Conservation (phyloP, 2,888 invertebrate species). For the Drosophila nr. fundita region DNA sequence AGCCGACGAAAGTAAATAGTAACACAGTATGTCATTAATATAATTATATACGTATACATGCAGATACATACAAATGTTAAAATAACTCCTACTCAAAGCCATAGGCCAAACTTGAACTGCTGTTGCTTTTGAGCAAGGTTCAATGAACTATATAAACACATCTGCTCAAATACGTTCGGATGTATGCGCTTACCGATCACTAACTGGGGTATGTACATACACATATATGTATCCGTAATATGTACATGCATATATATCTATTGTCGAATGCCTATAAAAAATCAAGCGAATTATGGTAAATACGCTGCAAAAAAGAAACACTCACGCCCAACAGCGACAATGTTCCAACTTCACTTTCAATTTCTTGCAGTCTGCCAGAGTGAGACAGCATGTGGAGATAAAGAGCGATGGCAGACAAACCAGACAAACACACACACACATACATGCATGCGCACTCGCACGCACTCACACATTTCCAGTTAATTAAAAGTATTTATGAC, state of each 20-base stretch:
- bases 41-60: neutral
- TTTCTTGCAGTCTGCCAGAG: conserved; percentile 42
- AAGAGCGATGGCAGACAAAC: conserved; percentile 20
- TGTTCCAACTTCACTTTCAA: conserved; percentile 52
- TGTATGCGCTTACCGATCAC: conserved; percentile 39
- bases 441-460: conserved; percentile 20
- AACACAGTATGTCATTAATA: neutral
- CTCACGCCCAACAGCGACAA: conserved; percentile 58
- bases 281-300: conserved; percentile 74
- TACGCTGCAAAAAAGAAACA: conserved; percentile 41
- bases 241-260: conserved; percentile 25
- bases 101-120: conserved; percentile 25
- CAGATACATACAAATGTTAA: conserved; percentile 1
- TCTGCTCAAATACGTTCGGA: conserved; percentile 61
- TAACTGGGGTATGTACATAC: conserved; percentile 47
- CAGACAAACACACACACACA: conserved; percentile 18
- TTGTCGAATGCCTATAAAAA: conserved; percentile 44
- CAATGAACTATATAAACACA: conserved; percentile 63
- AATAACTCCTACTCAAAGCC: conserved; percentile 1
- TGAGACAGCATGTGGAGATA: conserved; percentile 30
- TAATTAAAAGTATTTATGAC: conserved; percentile 69
- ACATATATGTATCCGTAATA: neutral
- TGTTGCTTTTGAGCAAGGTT: conserved; percentile 36
- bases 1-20: neutral
- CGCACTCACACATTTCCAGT: conserved; percentile 59